Evolutionary conservation across 2,113 vertebrate genomes (phyloP).

Genomic region (Malaclemys terrapin): DNA sequence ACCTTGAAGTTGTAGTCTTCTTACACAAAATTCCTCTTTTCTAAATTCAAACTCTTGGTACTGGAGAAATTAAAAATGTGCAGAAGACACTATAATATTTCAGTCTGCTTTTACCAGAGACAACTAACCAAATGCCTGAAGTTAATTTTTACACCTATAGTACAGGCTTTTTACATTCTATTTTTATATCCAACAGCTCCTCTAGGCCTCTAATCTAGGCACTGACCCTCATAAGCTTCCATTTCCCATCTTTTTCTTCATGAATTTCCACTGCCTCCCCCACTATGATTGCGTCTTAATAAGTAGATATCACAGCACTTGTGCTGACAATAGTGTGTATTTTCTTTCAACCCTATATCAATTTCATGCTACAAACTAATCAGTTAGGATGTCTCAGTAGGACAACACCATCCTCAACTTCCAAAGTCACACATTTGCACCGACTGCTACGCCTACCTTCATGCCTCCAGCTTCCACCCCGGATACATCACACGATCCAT

Average conservation of each 20-base stretch:
- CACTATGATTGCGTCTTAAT: neutral
- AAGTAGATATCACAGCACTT: neutral
- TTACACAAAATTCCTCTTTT: neutral
- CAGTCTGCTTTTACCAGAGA: neutral
- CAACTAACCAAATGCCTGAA: rapidly evolving
- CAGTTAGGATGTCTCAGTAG: rapidly evolving
- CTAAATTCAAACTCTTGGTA: neutral
- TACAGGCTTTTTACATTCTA: neutral
- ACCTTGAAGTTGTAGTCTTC: neutral
- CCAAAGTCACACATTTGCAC: neutral
- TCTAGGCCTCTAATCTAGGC: neutral
- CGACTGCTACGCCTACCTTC: too few species aligned
- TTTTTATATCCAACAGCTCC: neutral
- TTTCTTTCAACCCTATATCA: neutral
- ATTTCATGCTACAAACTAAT: neutral
- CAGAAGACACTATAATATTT: neutral
- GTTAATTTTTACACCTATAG: neutral
- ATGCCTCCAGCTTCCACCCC: too few species aligned
- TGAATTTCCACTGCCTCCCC: neutral
- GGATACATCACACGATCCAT: too few species aligned
- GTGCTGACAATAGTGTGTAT: neutral
- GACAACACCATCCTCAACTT: neutral
- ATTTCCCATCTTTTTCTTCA: neutral
- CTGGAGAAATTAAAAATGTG: neutral
- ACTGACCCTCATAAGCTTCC: neutral